These are phyloP conservation scores for Hipposideros armiger DNA, from an alignment of 2,113 vertebrate species.

Conservation along the genomic window DNA sequence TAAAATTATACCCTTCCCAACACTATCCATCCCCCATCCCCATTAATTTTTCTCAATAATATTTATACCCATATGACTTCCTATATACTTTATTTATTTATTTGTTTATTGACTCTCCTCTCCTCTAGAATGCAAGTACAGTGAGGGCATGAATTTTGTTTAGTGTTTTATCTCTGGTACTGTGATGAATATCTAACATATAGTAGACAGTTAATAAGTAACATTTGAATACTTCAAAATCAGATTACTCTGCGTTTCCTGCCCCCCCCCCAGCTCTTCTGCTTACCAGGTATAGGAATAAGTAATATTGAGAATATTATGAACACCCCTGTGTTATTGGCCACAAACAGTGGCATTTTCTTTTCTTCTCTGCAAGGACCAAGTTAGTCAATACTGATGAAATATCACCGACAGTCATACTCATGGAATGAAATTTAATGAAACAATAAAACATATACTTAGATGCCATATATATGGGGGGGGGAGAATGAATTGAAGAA, in stretches of 20 bases:
- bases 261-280: accelerated
- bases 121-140: background rate
- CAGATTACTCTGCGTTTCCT: background rate
- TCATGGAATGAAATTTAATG: background rate
- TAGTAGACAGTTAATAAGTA: background rate
- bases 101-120: background rate
- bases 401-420: background rate
- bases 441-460: background rate
- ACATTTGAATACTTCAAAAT: background rate
- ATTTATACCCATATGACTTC: background rate
- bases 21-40: background rate
- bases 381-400: background rate
- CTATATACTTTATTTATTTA: background rate
- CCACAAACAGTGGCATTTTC: background rate
- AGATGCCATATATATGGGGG: background rate
- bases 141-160: background rate
- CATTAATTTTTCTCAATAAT: background rate
- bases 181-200: background rate
- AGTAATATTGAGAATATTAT: background rate
- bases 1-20: background rate
- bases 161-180: background rate
- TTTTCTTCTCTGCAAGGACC: background rate
- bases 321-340: background rate
- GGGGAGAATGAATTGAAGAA: background rate
- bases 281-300: background rate